Base-by-base conservation (phyloP, 2,888 invertebrate species). In the Athalia circularis region DNA sequence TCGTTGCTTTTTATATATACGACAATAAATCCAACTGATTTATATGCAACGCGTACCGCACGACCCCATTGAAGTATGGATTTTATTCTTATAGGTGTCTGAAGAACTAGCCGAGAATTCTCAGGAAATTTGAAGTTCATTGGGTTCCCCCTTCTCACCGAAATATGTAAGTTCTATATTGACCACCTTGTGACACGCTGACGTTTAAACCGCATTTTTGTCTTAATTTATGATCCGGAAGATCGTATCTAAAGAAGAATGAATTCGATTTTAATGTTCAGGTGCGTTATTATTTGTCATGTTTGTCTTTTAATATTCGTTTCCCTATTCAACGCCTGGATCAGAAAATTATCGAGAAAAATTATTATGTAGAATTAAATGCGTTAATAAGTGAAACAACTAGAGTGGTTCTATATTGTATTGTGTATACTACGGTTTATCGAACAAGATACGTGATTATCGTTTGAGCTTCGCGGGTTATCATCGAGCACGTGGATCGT, bases 21-120 rank as follows among this genome's bases (percentile, higher is more conserved):
- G 62, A 64, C 50, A 11, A 61, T 75, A 75, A 50, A 62, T 75
- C 29, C 50, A 13, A 29, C 64, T 75, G 75, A 50, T 61, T 62
- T 75, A 75, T 29, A 29, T 75, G 61, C 62, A 61, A 75, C 61
- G 62, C 62, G 61, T 72, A 45, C 59, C 48, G 9, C 8, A 68
- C 68, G 68, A 54, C 68, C 68, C 29, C 54, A 54, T 68, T 54
- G 68, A 50, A 54, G 29, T 68, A 54, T 68, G 68, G 68, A 68
- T 68, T 29, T 29, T 68, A 68, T 68, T 54, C 68, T 68, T 43
- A 68, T 68, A 68, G 68, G 68, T 68, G 68, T 68, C 68, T 52
- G 54, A 68, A 68, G 54, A 68, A 68, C 68, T 68, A 54, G 54
- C 52, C 50, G 54, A 68, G 68, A 54, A 68, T 52, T 54, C 68